Evolutionary conservation across 2,888 invertebrate species (phyloP).

Genomic region (Salticus scenicus): DNA sequence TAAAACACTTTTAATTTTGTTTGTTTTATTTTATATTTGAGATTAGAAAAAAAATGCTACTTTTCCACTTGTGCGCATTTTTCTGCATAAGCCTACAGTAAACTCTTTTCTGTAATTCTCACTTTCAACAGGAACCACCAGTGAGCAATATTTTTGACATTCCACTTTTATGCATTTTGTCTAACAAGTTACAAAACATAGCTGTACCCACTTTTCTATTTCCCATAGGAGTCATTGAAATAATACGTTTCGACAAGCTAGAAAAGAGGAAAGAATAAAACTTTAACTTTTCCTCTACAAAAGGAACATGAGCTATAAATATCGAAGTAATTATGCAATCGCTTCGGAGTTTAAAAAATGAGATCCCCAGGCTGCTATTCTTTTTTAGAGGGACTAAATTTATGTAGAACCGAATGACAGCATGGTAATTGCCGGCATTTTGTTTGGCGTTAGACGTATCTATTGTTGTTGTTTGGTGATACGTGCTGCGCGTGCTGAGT

Average conservation of each 20-base stretch:
- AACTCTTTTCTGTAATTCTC: constrained; percentile 16
- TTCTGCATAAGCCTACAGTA: constrained; percentile 28
- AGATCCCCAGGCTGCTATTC: constrained; percentile 65
- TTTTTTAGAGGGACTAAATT: constrained; percentile 45
- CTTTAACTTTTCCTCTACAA: background rate
- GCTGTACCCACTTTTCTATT: constrained; percentile 38
- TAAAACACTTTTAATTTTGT: too few relatives aligned
- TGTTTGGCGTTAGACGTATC: constrained; percentile 21
- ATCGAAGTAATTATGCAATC: constrained; percentile 64
- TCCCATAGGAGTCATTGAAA: constrained; percentile 52
- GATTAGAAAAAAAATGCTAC: too few relatives aligned
- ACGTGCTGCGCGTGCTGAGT: constrained; percentile 34
- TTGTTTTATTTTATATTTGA: too few relatives aligned
- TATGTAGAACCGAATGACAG: constrained; percentile 56
- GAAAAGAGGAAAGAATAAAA: background rate
- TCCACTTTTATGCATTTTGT: constrained; percentile 14
- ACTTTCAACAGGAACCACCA: constrained; percentile 26
- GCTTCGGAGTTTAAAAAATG: constrained; percentile 54
- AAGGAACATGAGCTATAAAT: constrained; percentile 48
- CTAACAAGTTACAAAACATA: constrained; percentile 37
- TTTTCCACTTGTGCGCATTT: background rate
- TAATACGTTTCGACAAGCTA: constrained; percentile 50
- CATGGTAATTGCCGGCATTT: constrained; percentile 53
- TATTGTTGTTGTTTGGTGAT: constrained; percentile 40
- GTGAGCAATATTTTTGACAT: constrained; percentile 48